Base-by-base conservation (phyloP, 2,888 invertebrate species). In the Dorcus hopei region DNA sequence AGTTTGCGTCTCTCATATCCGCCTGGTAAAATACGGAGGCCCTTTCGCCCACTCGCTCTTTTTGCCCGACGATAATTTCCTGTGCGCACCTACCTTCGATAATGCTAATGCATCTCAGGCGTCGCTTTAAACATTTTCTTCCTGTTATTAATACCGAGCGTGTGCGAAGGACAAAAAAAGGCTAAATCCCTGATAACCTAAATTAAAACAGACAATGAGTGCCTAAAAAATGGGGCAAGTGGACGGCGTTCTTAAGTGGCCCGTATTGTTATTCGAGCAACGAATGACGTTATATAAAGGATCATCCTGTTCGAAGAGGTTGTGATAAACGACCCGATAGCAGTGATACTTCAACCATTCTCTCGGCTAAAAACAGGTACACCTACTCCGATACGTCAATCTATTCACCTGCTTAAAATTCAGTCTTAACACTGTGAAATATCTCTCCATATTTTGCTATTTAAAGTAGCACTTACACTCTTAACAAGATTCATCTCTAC, bases 11-110 rank as follows among this genome's bases (percentile, higher is more conserved):
- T 49, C 57, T 60, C 54, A 62, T 64, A 60, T 62, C 61, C 64
- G 64, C 51, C 58, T 55, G 53, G 59, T 64, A 62, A 64, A 62
- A 62, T 64, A 62, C 59, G 42, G 59, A 61, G 53, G 52, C 49
- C 50, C 14, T 23, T 38, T 43, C 48, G 50, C 19, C 50, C 41
- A 50, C 56, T 50, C 45, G 52, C 57, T 62, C 63, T 65, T 67
- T 67, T 64, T 65, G 62, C 61, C 61, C 38, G 63, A 58, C 62
- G 53, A 63, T 67, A 67, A 67, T 67, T 67, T 67, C 65, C 67
- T 58, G 65, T 62, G 49, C 51, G 48, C 51, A 49, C 61, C 49
- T 45, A 23, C 19, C 23, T 39, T 16, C 26, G 26, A 33, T 33
- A 33, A 33, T 33, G 5, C 26, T 45, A 45, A 42, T 42, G 42